Conservation (phyloP, 2,888 invertebrate species). For the Drosophila subquinaria region DNA sequence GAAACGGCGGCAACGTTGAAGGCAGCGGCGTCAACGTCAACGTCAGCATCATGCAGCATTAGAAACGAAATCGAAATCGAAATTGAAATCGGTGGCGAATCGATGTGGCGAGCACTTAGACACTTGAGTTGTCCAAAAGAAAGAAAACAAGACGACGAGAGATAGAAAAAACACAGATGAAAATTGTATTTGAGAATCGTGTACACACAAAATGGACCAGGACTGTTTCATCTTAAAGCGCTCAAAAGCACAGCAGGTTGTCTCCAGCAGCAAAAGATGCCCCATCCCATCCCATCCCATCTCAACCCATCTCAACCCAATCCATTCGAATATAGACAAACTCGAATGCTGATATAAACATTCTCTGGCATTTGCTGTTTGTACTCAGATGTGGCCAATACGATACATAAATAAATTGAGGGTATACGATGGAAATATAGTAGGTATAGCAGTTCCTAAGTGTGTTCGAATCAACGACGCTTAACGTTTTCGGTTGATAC, state of each 20-base stretch:
- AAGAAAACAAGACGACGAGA: conserved; percentile 5
- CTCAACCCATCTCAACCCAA: not conserved
- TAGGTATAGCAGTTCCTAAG: conserved; percentile 23
- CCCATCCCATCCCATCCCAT: not conserved
- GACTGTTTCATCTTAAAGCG: conserved; percentile 72
- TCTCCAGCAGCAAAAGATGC: conserved; percentile 57
- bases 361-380: conserved; percentile 54
- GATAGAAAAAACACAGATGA: conserved; percentile 1
- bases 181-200: conserved; percentile 1
- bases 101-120: conserved; percentile 66
- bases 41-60: conserved; percentile 30
- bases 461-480: conserved; percentile 9
- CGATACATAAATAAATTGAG: conserved; percentile 45
- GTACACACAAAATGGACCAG: conserved; percentile 61
- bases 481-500: conserved; percentile 1
- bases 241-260: conserved; percentile 82
- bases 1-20: conserved; percentile 33
- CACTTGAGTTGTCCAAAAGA: conserved; percentile 74
- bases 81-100: conserved; percentile 49
- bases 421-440: conserved; percentile 4
- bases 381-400: conserved; percentile 42
- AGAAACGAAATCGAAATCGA: conserved; percentile 34
- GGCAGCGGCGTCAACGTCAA: conserved; percentile 45
- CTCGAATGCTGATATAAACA: conserved; percentile 68
- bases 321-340: conserved; percentile 38